Evolutionary conservation across 37 sponge, comb jelly and placozoan genomes (phyloP).

Genomic region (Hexactinellida sp.): DNA sequence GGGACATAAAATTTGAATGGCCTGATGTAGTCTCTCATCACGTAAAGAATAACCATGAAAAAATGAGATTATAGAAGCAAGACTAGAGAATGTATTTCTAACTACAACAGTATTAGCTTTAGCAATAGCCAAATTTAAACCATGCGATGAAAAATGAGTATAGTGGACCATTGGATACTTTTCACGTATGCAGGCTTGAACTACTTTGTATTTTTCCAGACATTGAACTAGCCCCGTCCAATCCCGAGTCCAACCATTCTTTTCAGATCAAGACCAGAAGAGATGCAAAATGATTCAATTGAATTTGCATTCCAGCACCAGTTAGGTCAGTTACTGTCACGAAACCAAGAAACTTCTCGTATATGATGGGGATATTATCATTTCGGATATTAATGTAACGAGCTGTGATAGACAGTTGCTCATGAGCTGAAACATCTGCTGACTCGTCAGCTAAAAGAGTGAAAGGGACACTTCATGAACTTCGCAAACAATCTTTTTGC

Average conservation of each 20-base stretch:
- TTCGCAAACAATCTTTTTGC: background rate
- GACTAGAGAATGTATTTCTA: background rate
- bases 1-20: background rate
- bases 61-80: background rate
- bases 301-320: background rate
- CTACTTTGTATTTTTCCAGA: conserved; percentile 7
- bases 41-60: conserved; percentile 12
- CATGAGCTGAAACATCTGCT: conserved; percentile 14
- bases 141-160: background rate
- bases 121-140: background rate
- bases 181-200: background rate
- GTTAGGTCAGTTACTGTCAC: background rate
- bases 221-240: background rate
- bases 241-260: background rate
- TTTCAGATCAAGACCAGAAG: background rate
- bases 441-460: background rate
- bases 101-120: conserved; percentile 6
- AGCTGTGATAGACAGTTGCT: background rate
- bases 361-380: background rate
- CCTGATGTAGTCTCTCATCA: background rate
- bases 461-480: background rate
- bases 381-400: background rate
- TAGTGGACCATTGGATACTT: conserved; percentile 10
- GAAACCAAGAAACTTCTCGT: background rate
- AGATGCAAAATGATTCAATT: background rate